A percentile compares a stretch with the other conserved stretches of the same genome.
These are phyloP conservation scores for Turnix velox DNA, from an alignment of 2,113 vertebrate species.

Conservation along the genomic window DNA sequence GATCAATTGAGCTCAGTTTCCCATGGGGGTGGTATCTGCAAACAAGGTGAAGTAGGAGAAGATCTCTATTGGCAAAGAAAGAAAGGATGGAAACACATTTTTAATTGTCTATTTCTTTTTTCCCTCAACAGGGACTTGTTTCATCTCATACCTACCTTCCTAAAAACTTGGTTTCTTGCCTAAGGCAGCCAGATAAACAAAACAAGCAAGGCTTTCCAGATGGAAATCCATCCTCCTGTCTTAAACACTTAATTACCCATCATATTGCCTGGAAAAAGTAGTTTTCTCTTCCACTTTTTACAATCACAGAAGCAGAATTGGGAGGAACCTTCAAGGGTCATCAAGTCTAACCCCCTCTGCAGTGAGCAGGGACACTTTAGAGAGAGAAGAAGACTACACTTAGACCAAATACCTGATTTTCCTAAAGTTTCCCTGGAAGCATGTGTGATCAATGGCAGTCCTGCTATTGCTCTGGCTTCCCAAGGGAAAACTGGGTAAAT, in stretches of 20 bases:
- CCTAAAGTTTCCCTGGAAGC: background rate
- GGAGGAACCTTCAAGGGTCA: too few relatives aligned
- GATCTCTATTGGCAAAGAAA: background rate
- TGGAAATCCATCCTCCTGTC: background rate
- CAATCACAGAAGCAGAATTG: too few relatives aligned
- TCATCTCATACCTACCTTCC: background rate
- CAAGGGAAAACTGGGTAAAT: background rate
- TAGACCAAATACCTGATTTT: background rate
- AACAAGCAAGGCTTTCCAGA: background rate
- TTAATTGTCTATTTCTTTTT: background rate
- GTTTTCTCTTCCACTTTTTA: background rate
- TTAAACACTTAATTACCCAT: background rate
- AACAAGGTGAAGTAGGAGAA: background rate
- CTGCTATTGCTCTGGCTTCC: background rate
- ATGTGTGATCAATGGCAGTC: background rate
- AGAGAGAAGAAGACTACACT: background rate
- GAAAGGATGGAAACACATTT: background rate
- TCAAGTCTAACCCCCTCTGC: too few relatives aligned
- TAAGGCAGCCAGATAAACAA: background rate
- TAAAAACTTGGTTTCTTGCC: background rate
- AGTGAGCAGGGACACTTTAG: too few relatives aligned
- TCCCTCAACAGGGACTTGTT: background rate
- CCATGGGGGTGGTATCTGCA: background rate
- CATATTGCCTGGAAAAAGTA: background rate
- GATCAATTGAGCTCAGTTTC: background rate